Evolutionary conservation across 2,113 vertebrate genomes (phyloP).

Genomic region (Ursus arctos): DNA sequence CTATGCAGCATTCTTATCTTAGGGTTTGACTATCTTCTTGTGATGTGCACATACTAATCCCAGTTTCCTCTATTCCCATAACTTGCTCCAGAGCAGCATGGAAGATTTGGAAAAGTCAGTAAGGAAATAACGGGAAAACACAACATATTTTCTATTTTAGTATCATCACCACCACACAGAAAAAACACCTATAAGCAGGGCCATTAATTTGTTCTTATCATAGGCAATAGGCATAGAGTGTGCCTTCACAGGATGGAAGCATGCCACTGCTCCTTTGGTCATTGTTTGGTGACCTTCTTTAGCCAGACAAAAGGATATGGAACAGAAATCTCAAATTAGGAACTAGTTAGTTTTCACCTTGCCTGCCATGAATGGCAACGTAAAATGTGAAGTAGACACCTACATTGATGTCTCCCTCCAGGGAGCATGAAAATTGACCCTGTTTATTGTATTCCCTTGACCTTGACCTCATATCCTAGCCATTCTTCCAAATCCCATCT

Average conservation of each 20-base stretch:
- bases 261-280: rapidly evolving
- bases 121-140: not conserved
- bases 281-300: not conserved
- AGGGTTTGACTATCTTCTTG: not conserved
- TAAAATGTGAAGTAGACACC: not conserved
- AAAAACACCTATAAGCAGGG: not conserved
- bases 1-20: not conserved
- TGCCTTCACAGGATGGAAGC: not conserved
- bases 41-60: not conserved
- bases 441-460: not conserved
- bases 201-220: not conserved
- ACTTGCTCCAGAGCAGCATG: not conserved
- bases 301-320: not conserved
- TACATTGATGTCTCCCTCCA: not conserved
- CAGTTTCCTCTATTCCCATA: not conserved
- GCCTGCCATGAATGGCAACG: not conserved
- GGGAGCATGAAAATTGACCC: not conserved
- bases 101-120: not conserved
- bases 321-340: not conserved
- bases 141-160: not conserved
- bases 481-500: not conserved
- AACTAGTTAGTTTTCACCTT: not conserved
- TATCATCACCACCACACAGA: not conserved
- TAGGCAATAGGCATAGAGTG: not conserved
- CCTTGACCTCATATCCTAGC: not conserved